Conservation (phyloP, 2,797 vertebrate species). For the Todus mexicanus region DNA sequence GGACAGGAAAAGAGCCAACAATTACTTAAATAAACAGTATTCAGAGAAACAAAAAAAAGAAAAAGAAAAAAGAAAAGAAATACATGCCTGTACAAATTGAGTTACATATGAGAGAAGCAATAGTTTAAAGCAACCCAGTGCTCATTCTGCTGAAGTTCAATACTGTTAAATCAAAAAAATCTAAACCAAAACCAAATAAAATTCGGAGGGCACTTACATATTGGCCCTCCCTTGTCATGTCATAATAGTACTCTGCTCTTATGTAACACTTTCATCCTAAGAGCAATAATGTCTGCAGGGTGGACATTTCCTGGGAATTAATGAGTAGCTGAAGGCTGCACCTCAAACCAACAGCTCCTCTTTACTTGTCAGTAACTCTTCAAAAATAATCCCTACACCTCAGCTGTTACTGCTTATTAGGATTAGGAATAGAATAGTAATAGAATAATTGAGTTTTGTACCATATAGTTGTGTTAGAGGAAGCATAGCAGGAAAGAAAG, state of each 20-base stretch:
- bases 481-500: not conserved
- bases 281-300: not conserved
- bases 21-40: constrained; percentile 62
- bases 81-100: not conserved
- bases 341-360: not conserved
- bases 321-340: constrained; percentile 3
- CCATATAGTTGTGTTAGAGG: not conserved
- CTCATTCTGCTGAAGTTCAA: not conserved
- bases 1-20: constrained; percentile 70
- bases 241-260: not conserved
- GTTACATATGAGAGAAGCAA: not conserved
- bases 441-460: not conserved
- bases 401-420: not conserved
- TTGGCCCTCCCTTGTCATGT: not conserved
- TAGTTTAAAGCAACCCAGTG: not conserved
- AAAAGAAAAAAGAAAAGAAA: not conserved
- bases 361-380: not conserved
- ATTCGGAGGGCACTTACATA: not conserved
- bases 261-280: not conserved
- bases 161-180: no score
- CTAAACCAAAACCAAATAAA: not conserved
- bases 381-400: not conserved
- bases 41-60: not conserved
- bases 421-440: not conserved
- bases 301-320: constrained; percentile 31